These are phyloP conservation scores for Sander vitreus DNA, from an alignment of 2,113 vertebrate species.

Conservation along the genomic window DNA sequence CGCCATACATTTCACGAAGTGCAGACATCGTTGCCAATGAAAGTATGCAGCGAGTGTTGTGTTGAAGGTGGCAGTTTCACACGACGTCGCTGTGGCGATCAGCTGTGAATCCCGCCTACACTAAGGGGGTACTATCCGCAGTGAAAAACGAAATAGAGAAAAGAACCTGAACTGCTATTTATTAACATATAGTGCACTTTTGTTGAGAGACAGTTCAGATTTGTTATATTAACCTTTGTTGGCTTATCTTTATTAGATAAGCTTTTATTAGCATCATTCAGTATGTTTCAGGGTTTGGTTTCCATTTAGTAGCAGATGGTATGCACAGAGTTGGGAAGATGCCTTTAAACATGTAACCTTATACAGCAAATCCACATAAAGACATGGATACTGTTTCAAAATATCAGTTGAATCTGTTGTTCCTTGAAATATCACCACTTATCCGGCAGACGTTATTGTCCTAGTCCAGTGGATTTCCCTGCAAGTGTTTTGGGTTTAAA, in stretches of 20 bases:
- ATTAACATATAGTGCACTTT: slow-evolving; percentile 1
- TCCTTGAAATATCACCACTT: slow-evolving; percentile 51
- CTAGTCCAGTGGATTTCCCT: slow-evolving; percentile 16
- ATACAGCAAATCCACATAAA: slow-evolving; percentile 48
- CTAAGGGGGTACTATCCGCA: too few species aligned
- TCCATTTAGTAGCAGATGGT: slow-evolving; percentile 70
- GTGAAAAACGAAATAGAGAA: too few species aligned
- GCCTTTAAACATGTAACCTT: slow-evolving; percentile 72
- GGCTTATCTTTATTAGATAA: slow-evolving; percentile 59
- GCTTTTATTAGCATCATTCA: too few species aligned
- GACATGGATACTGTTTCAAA: slow-evolving; percentile 48
- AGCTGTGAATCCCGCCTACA: too few species aligned
- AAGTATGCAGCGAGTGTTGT: too few species aligned
- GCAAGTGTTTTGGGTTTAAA: slow-evolving; percentile 43
- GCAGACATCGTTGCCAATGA: too few species aligned
- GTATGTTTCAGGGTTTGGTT: slow-evolving; percentile 52
- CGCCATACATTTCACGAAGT: too few species aligned
- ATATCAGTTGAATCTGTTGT: slow-evolving; percentile 28
- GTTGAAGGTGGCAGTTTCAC: too few species aligned
- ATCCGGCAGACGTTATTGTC: slow-evolving; percentile 33
- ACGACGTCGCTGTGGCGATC: too few species aligned
- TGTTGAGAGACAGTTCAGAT: slow-evolving; percentile 48
- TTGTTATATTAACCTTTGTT: slow-evolving; percentile 64
- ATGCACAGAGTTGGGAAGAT: slow-evolving; percentile 45
- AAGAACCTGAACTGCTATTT: too few species aligned